These are phyloP conservation scores for Himalopsyche anomala DNA, from an alignment of 2,888 invertebrate species.

Conservation along the genomic window DNA sequence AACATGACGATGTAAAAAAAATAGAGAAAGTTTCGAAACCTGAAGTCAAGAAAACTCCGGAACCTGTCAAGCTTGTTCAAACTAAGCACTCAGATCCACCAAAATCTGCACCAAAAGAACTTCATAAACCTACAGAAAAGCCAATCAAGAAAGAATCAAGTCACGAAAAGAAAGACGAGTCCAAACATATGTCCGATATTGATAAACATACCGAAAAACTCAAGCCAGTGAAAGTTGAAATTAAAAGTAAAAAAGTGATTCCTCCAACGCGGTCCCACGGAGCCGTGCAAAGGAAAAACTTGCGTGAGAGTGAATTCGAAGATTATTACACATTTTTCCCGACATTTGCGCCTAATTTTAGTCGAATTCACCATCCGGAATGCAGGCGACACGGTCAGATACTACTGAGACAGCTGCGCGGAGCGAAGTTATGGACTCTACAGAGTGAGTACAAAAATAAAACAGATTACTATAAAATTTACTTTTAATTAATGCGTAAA, in stretches of 20 bases:
- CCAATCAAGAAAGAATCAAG: constrained; percentile 58
- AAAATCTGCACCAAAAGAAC: constrained; percentile 60
- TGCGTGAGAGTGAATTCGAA: constrained; percentile 78
- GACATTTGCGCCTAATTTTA: constrained; percentile 83
- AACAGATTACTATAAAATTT: not conserved
- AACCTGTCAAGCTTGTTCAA: constrained; percentile 33
- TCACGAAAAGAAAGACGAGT: constrained; percentile 66
- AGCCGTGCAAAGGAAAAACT: constrained; percentile 69
- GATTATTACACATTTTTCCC: constrained; percentile 81
- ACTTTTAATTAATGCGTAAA: not conserved
- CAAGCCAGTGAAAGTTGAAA: constrained; percentile 56
- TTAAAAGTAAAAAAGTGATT: constrained; percentile 68
- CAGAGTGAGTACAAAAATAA: constrained; percentile 79
- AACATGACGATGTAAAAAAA: not conserved
- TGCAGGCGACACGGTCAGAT: constrained; percentile 84
- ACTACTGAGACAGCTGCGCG: constrained; percentile 81
- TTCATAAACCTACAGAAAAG: constrained; percentile 61
- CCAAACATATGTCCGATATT: constrained; percentile 67
- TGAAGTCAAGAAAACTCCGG: constrained; percentile 44
- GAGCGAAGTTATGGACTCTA: constrained; percentile 83
- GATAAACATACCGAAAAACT: constrained; percentile 48
- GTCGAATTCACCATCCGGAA: constrained; percentile 79
- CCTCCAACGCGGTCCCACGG: constrained; percentile 70
- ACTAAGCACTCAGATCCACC: constrained; percentile 56
- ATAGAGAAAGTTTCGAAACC: not conserved